These are phyloP conservation scores for Thaumatotibia leucotreta DNA, from an alignment of 1,140 invertebrate species.

Conservation along the genomic window DNA sequence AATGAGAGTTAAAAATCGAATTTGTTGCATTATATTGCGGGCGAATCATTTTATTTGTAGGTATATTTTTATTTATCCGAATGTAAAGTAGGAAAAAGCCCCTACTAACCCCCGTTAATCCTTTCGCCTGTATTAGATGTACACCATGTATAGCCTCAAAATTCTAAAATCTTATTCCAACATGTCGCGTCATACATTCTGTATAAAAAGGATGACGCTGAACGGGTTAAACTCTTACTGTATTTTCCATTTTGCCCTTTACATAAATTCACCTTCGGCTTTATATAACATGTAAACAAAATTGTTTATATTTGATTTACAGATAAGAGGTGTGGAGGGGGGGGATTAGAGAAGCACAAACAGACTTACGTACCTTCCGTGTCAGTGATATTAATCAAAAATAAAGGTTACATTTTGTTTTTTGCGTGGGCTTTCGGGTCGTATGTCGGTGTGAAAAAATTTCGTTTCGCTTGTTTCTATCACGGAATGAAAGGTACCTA, in stretches of 20 bases:
- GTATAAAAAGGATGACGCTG: background rate
- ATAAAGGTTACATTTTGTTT: slow-evolving; percentile 17
- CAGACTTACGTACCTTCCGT: slow-evolving; percentile 48
- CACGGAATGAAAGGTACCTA: too few species aligned
- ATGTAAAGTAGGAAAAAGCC: too few species aligned
- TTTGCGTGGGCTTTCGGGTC: background rate
- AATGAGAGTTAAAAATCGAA: too few species aligned
- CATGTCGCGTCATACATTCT: background rate
- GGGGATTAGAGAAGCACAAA: slow-evolving; percentile 27
- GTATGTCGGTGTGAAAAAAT: too few species aligned
- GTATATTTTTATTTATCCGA: too few species aligned
- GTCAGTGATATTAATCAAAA: slow-evolving; percentile 26
- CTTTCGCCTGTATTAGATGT: too few species aligned
- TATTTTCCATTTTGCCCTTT: too few species aligned
- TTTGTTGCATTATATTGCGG: too few species aligned
- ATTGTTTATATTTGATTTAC: slow-evolving; percentile 48
- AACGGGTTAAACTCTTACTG: background rate
- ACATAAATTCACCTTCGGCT: background rate
- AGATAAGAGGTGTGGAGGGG: slow-evolving; percentile 30
- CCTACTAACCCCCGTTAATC: too few species aligned
- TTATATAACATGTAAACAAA: slow-evolving; percentile 10
- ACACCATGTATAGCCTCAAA: background rate
- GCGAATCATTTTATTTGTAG: too few species aligned
- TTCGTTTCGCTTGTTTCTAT: too few species aligned
- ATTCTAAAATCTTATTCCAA: background rate